phyloP scores from a whole-genome alignment of 2,797 vertebrate species.

The Acrossocheilus wenchowensis region DNA sequence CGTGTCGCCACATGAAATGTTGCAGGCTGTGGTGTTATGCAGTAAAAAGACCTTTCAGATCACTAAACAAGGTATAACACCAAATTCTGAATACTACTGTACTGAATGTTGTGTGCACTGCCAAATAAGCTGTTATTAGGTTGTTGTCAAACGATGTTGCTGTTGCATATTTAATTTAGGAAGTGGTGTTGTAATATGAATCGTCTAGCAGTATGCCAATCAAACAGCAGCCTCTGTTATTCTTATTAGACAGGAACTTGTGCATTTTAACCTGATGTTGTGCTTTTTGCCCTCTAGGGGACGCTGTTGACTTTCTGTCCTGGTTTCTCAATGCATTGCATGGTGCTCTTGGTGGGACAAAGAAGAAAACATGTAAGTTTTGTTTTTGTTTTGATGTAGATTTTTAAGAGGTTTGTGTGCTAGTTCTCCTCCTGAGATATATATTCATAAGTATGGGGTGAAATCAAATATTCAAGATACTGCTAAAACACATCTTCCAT shows the following conservation, averaged over 20 bases:
- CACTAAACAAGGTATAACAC: conserved; percentile 88
- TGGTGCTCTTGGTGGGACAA: conserved; percentile 92
- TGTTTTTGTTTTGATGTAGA: background rate
- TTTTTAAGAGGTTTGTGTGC: background rate
- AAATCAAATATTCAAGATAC: background rate
- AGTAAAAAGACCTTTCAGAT: conserved; percentile 99
- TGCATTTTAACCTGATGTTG: conserved; percentile 4
- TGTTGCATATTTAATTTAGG: background rate
- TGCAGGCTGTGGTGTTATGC: conserved; percentile 96
- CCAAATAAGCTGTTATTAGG: background rate
- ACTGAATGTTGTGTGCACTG: background rate
- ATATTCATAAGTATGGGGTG: background rate
- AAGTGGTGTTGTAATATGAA: background rate
- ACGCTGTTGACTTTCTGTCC: conserved; percentile 95
- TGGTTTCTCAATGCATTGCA: conserved; percentile 97
- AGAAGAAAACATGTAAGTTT: conserved; percentile 92
- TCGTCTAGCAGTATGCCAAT: background rate
- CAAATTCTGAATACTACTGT: background rate
- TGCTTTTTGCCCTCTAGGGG: conserved; percentile 76
- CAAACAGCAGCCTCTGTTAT: background rate
- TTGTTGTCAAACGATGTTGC: background rate
- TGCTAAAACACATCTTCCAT: too few species aligned
- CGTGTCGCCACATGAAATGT: conserved; percentile 97
- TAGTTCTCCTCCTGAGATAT: background rate
- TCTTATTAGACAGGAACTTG: background rate